Evolutionary conservation across 2,888 invertebrate species (phyloP).

Genomic region (Hydrotaea diabolus): DNA sequence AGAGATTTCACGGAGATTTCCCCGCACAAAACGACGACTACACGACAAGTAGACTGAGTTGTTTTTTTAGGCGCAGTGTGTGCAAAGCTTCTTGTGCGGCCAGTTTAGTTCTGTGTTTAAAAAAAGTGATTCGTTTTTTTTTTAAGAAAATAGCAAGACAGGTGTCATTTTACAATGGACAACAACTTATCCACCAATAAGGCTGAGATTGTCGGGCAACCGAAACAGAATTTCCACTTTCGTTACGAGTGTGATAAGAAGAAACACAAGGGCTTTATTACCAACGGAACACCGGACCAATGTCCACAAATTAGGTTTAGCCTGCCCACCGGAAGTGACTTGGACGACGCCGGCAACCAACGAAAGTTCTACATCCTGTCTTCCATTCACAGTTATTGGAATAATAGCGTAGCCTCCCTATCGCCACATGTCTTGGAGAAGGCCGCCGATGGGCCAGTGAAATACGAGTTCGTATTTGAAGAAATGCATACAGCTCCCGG

Average conservation of each 20-base stretch:
- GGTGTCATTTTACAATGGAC: too few relatives aligned
- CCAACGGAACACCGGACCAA: too few relatives aligned
- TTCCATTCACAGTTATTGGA: conserved; percentile 26
- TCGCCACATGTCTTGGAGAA: conserved; percentile 43
- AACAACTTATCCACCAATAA: too few relatives aligned
- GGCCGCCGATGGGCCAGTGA: neutral
- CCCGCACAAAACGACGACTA: too few relatives aligned
- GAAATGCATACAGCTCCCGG: conserved; percentile 9
- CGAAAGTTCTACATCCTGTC: conserved; percentile 45
- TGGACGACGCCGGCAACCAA: conserved; percentile 34
- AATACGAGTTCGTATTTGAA: conserved; percentile 34
- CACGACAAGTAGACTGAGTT: too few relatives aligned
- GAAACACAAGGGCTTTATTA: neutral
- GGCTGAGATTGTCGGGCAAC: neutral
- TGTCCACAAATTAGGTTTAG: neutral
- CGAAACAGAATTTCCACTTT: conserved; percentile 52
- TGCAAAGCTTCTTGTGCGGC: too few relatives aligned
- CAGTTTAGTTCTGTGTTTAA: too few relatives aligned
- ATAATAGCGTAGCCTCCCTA: neutral
- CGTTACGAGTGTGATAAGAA: conserved; percentile 36
- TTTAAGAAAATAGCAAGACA: too few relatives aligned
- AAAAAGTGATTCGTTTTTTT: too few relatives aligned
- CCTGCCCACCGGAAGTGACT: neutral
- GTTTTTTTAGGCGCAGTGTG: too few relatives aligned
- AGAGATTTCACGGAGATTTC: too few relatives aligned